A percentile compares a stretch with the other conserved stretches of the same genome.
Evolutionary conservation across 2,797 vertebrate species (phyloP).

Genomic region (Neosilurus mollespiculum): DNA sequence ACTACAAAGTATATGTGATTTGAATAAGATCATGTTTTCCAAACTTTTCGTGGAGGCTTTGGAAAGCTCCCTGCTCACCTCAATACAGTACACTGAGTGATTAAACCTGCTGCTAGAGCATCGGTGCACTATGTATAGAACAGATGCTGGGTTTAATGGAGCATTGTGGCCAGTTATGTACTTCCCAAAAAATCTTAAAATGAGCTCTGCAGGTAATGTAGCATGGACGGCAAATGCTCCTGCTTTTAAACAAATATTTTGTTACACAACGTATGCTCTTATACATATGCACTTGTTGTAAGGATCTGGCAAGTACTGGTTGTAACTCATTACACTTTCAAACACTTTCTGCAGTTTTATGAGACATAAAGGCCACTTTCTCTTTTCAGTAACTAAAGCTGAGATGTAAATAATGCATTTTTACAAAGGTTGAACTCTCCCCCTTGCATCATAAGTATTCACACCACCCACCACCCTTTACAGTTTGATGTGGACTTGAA

Average conservation of each 20-base stretch:
- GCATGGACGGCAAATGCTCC: background rate
- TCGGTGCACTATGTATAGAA: background rate
- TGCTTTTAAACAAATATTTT: background rate
- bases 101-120: constrained; percentile 19
- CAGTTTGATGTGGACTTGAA: too few relatives aligned
- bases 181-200: background rate
- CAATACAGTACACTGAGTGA: background rate
- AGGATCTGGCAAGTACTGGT: background rate
- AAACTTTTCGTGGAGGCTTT: background rate
- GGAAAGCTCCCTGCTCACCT: background rate
- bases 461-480: background rate
- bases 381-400: too few relatives aligned
- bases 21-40: background rate
- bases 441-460: background rate
- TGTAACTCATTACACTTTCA: background rate
- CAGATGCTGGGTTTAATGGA: constrained; percentile 21
- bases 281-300: background rate
- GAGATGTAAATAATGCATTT: too few relatives aligned
- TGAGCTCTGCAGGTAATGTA: constrained; percentile 8
- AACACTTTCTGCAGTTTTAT: background rate
- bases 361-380: too few relatives aligned
- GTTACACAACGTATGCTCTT: background rate
- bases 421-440: background rate
- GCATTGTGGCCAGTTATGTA: background rate
- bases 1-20: background rate